Evolutionary conservation across 2,888 invertebrate species (phyloP).

Genomic region (Strigamia transsilvanica): DNA sequence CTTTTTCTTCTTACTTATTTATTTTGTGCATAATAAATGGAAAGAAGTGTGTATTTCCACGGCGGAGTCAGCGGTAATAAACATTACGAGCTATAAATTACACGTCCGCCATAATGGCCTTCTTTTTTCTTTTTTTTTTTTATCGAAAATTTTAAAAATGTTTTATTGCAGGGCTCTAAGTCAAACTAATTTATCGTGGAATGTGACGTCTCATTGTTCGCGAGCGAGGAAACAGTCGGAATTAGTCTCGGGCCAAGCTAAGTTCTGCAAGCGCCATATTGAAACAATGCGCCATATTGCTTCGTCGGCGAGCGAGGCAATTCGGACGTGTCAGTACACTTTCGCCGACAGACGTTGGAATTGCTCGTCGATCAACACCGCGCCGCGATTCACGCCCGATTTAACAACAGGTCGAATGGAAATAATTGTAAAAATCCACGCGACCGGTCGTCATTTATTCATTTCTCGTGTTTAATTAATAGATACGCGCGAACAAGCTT

Average conservation of each 20-base stretch:
- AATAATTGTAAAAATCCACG: background rate
- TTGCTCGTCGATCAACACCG: slow-evolving; percentile 77
- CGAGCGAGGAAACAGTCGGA: slow-evolving; percentile 59
- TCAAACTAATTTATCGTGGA: slow-evolving; percentile 61
- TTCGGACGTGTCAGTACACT: slow-evolving; percentile 73
- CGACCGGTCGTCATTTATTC: background rate
- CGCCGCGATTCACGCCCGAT: slow-evolving; percentile 79
- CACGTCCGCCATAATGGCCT: background rate
- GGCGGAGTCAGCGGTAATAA: too few relatives aligned
- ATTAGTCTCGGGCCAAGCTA: slow-evolving; percentile 59
- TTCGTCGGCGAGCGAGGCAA: slow-evolving; percentile 75
- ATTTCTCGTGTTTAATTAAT: background rate
- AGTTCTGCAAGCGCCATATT: slow-evolving; percentile 61
- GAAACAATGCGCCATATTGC: slow-evolving; percentile 76
- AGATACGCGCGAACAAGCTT: slow-evolving; percentile 88
- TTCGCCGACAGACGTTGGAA: slow-evolving; percentile 83
- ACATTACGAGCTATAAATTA: too few relatives aligned
- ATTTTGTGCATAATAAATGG: too few relatives aligned
- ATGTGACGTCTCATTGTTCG: slow-evolving; percentile 60
- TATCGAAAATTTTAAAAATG: background rate
- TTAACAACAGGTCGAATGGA: slow-evolving; percentile 73
- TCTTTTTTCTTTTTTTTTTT: background rate
- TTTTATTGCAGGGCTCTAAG: slow-evolving; percentile 61
- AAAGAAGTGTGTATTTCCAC: too few relatives aligned
- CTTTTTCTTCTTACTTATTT: background rate